phyloP scores from a whole-genome alignment of 1,140 invertebrate genomes.

The Coelopa frigida region DNA sequence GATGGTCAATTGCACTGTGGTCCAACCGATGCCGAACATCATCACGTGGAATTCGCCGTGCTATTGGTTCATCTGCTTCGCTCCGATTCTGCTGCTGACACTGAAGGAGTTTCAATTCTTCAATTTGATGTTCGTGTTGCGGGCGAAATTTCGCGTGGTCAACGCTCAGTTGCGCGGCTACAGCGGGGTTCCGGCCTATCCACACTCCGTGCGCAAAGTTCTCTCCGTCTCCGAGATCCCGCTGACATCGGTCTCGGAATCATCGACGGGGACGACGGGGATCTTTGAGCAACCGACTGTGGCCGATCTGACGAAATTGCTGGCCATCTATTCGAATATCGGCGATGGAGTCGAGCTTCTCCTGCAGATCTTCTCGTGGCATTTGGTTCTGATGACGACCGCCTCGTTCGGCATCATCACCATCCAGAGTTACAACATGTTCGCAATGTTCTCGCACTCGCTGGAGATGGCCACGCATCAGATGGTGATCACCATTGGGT shows the following conservation, averaged over 20 bases:
- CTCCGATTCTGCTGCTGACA: constrained; percentile 14
- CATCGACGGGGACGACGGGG: not conserved
- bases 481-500: constrained; percentile 9
- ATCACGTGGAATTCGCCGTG: constrained; percentile 4
- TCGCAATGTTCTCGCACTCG: constrained; percentile 6
- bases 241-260: not conserved
- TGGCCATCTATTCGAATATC: constrained; percentile 14
- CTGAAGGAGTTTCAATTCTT: constrained; percentile 20
- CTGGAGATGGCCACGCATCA: constrained; percentile 9
- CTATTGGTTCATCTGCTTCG: constrained; percentile 18
- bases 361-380: constrained; percentile 12
- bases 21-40: not conserved
- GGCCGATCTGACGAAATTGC: constrained; percentile 2
- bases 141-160: constrained; percentile 13
- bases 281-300: not conserved
- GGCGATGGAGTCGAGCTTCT: constrained; percentile 10
- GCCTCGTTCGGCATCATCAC: constrained; percentile 15
- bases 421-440: constrained; percentile 17
- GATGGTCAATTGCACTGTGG: constrained; percentile 19
- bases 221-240: not conserved
- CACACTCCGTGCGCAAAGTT: not conserved
- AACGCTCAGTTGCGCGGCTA: constrained; percentile 11
- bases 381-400: constrained; percentile 13
- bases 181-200: not conserved
- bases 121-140: constrained; percentile 15